A percentile compares a stretch with the other conserved stretches of the same genome.
Evolutionary conservation across 2,113 vertebrate genomes (phyloP).

Genomic region (Macquaria ambigua): DNA sequence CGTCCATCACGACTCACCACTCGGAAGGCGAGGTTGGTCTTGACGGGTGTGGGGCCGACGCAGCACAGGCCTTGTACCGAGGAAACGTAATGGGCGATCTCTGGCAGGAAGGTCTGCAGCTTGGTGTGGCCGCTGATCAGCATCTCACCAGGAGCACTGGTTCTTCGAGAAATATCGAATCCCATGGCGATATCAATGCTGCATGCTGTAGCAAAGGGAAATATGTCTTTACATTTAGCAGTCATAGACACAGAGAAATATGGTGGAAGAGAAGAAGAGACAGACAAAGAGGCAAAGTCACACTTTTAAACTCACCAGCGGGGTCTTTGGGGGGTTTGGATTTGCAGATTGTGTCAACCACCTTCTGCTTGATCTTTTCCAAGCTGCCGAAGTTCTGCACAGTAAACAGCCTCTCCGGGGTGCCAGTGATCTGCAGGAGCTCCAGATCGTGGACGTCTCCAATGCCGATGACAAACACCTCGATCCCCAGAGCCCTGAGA

Average conservation of each 20-base stretch:
- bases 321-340: accelerated
- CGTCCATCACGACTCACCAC: constrained; percentile 69
- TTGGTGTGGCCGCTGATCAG: constrained; percentile 76
- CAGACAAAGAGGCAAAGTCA: neutral
- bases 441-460: constrained; percentile 67
- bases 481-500: constrained; percentile 64
- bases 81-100: constrained; percentile 77
- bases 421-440: constrained; percentile 80
- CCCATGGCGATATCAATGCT: constrained; percentile 86
- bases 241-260: neutral
- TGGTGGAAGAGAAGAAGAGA: neutral
- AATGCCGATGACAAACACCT: constrained; percentile 83
- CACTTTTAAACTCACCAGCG: constrained; percentile 7
- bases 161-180: constrained; percentile 84
- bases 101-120: constrained; percentile 77
- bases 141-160: constrained; percentile 2
- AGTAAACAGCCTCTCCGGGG: constrained; percentile 62
- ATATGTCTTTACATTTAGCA: neutral
- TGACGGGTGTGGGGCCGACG: neutral
- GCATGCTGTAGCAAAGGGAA: constrained; percentile 80
- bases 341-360: constrained; percentile 80
- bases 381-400: constrained; percentile 75
- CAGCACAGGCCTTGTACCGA: constrained; percentile 83
- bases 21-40: constrained; percentile 78
- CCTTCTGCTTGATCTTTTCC: constrained; percentile 66